Evolutionary conservation across 2,113 vertebrate genomes (phyloP).

Genomic region (Antechinus flavipes): DNA sequence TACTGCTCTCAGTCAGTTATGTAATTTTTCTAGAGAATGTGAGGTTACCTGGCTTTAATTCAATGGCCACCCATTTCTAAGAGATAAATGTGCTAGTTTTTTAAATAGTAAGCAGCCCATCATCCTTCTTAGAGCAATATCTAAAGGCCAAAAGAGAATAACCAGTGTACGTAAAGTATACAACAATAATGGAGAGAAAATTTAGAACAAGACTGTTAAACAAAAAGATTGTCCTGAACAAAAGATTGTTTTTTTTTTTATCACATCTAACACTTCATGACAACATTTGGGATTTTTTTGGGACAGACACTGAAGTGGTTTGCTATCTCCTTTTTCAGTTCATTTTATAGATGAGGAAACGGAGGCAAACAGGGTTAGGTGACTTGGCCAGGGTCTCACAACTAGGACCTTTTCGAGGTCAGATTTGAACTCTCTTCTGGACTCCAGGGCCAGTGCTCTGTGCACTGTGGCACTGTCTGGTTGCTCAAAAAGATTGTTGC

Average conservation of each 20-base stretch:
- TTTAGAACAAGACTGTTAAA: background rate
- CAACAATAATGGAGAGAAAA: background rate
- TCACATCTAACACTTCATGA: background rate
- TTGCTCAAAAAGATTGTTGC: background rate
- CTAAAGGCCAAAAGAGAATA: background rate
- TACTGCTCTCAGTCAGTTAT: slow-evolving; percentile 69
- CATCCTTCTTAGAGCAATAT: slow-evolving; percentile 30
- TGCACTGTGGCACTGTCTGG: background rate
- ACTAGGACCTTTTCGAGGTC: background rate
- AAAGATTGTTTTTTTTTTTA: background rate
- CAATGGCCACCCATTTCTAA: slow-evolving; percentile 72
- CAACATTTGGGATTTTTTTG: background rate
- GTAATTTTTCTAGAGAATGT: slow-evolving; percentile 75
- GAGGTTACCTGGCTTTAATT: slow-evolving; percentile 79
- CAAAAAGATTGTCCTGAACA: no score
- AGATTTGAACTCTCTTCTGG: background rate
- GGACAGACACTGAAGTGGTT: background rate
- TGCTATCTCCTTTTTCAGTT: background rate
- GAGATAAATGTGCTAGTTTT: slow-evolving; percentile 41
- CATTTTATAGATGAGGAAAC: background rate
- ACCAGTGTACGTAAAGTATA: background rate
- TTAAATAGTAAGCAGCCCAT: slow-evolving; percentile 16
- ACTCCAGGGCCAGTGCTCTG: background rate
- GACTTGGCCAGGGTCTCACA: background rate
- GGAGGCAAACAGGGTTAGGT: background rate